phyloP scores from a whole-genome alignment of 2,797 vertebrate genomes.

The Bothrops alternatus region DNA sequence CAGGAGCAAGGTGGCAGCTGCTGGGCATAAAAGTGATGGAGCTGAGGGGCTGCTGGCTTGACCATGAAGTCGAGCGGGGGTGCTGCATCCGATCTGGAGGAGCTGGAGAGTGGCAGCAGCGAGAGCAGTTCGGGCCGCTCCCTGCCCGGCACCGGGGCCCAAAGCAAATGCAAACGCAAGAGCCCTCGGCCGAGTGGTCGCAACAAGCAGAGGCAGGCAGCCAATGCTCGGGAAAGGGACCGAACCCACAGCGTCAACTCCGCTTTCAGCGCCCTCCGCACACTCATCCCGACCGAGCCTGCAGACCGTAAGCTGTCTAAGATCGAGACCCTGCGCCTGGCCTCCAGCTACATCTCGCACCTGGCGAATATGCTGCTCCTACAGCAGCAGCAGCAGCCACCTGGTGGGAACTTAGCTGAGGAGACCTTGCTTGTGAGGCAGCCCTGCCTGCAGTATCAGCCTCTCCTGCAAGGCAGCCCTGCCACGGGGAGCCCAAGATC shows the following conservation, averaged over 20 bases:
- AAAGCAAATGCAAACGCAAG: slow-evolving; percentile 43
- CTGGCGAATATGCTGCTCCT: slow-evolving; percentile 84
- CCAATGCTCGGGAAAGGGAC: slow-evolving; percentile 87
- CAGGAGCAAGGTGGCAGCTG: slow-evolving; percentile 55
- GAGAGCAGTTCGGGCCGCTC: slow-evolving; percentile 74
- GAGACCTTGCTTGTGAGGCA: slow-evolving; percentile 48
- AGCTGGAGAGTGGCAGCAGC: slow-evolving; percentile 74
- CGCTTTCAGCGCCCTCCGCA: slow-evolving; percentile 84
- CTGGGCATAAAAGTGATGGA: slow-evolving; percentile 73
- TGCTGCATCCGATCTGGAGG: slow-evolving; percentile 65
- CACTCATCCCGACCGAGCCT: slow-evolving; percentile 88
- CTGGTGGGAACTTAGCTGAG: slow-evolving; percentile 53
- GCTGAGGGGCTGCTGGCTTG: slow-evolving; percentile 51
- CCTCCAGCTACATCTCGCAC: slow-evolving; percentile 89
- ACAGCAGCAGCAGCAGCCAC: slow-evolving; percentile 71
- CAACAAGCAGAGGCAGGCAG: slow-evolving; percentile 82
- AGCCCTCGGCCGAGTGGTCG: slow-evolving; percentile 59
- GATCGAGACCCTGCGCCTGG: slow-evolving; percentile 88
- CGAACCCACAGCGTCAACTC: slow-evolving; percentile 89
- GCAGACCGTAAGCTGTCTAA: slow-evolving; percentile 87
- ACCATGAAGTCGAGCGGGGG: slow-evolving; percentile 42
- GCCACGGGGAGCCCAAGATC: slow-evolving; percentile 68
- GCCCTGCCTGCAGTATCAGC: slow-evolving; percentile 68
- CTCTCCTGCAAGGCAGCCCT: neutral
- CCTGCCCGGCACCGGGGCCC: slow-evolving; percentile 54